phyloP scores from a whole-genome alignment of 2,113 vertebrate genomes.

The Albula goreensis region DNA sequence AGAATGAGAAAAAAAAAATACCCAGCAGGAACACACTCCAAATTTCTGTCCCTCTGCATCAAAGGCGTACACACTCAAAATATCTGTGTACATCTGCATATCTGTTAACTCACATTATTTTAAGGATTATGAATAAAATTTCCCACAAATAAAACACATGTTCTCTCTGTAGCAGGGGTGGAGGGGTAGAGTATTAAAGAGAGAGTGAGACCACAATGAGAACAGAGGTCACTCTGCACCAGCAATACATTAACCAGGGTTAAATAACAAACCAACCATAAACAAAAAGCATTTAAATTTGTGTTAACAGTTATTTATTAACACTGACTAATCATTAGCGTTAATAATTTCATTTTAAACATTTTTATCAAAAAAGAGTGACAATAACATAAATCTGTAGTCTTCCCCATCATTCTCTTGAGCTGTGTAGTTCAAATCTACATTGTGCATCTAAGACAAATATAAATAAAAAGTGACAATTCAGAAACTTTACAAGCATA shows the following conservation, averaged over 20 bases:
- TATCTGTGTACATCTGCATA: neutral
- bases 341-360: neutral
- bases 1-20: neutral
- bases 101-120: neutral
- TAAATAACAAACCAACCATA: neutral
- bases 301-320: slow-evolving; percentile 7
- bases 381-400: slow-evolving; percentile 2
- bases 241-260: neutral
- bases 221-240: neutral
- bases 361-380: slow-evolving; percentile 6
- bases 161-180: too few relatives aligned
- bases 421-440: neutral
- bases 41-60: neutral
- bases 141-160: too few relatives aligned
- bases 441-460: slow-evolving; percentile 7
- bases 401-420: neutral
- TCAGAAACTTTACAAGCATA: neutral
- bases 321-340: slow-evolving; percentile 8
- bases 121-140: neutral
- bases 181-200: too few relatives aligned
- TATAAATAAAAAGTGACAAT: slow-evolving; percentile 9
- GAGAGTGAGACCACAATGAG: neutral
- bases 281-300: neutral
- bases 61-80: neutral
- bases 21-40: neutral